A percentile compares a stretch with the other conserved stretches of the same genome.
phyloP scores from a whole-genome alignment of 2,888 invertebrate species.

The Acanthopleura granulata region DNA sequence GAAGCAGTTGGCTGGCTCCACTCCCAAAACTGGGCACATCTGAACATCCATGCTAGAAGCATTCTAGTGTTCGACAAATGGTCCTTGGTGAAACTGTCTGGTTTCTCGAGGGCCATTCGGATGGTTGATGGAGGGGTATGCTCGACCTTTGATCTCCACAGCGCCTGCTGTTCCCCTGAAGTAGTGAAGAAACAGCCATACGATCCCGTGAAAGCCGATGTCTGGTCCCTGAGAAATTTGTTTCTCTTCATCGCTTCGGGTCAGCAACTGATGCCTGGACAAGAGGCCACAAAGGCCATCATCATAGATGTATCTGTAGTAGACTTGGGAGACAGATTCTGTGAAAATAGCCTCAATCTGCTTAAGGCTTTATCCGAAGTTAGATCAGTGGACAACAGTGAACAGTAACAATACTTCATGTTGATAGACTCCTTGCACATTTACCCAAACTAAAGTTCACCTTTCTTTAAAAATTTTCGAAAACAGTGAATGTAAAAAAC shows the following conservation, averaged over 20 bases:
- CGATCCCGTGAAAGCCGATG: neutral
- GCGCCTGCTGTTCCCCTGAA: neutral
- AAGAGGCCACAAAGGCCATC: neutral
- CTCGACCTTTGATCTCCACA: neutral
- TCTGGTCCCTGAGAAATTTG: neutral
- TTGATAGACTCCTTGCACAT: too few species aligned
- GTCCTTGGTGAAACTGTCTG: conserved; percentile 1
- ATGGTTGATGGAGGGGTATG: neutral
- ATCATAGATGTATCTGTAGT: too few species aligned
- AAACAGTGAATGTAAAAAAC: too few species aligned
- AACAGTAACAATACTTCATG: too few species aligned
- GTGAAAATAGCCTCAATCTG: too few species aligned
- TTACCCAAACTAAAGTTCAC: too few species aligned
- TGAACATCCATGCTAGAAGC: neutral
- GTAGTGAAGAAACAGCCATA: neutral
- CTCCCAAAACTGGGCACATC: neutral
- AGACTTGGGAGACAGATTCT: too few species aligned
- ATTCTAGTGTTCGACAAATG: neutral
- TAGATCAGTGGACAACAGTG: too few species aligned
- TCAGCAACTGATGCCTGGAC: neutral
- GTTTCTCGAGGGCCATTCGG: neutral
- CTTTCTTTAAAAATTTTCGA: too few species aligned
- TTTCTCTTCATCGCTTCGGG: neutral
- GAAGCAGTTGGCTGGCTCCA: conserved; percentile 6
- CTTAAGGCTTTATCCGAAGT: too few species aligned